phyloP scores from a whole-genome alignment of 2,113 vertebrate species.

The Amazona vittata region DNA sequence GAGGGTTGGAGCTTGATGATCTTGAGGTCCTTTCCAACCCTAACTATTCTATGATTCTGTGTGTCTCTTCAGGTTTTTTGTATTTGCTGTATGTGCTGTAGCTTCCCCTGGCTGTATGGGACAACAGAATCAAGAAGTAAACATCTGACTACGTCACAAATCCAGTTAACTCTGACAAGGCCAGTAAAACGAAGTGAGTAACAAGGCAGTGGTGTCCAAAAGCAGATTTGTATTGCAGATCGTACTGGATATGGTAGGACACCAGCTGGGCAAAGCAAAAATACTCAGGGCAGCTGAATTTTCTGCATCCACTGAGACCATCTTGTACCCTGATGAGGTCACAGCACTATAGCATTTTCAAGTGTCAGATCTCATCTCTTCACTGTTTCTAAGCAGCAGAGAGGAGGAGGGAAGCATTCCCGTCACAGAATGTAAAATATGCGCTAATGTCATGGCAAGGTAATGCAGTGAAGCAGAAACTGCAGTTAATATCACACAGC shows the following conservation, averaged over 20 bases:
- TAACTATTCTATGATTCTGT: too few species aligned
- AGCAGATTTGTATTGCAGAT: conserved; percentile 48
- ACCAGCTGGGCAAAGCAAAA: conserved; percentile 20
- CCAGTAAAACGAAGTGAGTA: conserved; percentile 46
- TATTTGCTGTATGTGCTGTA: not conserved
- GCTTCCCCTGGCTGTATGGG: not conserved
- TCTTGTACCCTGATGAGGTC: not conserved
- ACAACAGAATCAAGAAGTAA: conserved; percentile 52
- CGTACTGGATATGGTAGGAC: not conserved
- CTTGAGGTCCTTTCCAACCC: too few species aligned
- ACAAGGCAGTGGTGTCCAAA: conserved; percentile 36
- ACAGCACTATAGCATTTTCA: not conserved
- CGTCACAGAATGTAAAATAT: not conserved
- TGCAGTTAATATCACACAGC: not conserved
- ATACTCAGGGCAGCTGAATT: conserved; percentile 5
- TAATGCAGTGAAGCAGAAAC: conserved; percentile 16
- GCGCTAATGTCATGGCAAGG: not conserved
- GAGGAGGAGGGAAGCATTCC: not conserved
- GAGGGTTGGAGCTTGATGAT: too few species aligned
- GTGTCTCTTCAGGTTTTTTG: not conserved
- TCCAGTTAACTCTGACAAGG: conserved; percentile 57
- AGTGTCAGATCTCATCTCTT: conserved; percentile 42
- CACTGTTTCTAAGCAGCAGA: not conserved
- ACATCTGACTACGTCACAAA: conserved; percentile 50
- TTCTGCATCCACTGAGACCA: not conserved